Evolutionary conservation across 2,797 vertebrate genomes (phyloP), one percentile per base, ranked within the genome.

Genomic region (Arrhamphus sclerolepis): DNA sequence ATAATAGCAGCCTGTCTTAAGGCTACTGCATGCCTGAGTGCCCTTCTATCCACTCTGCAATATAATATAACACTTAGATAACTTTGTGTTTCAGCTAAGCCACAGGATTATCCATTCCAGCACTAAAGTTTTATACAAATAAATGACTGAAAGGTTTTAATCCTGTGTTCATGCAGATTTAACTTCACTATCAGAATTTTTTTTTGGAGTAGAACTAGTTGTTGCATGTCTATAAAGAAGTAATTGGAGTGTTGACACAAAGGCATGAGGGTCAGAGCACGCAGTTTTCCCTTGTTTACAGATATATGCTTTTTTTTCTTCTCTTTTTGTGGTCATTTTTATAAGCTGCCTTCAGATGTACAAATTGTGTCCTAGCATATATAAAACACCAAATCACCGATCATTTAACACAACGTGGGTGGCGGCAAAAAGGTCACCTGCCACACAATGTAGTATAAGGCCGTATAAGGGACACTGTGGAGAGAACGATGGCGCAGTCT

Each of bases 391-490:
- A n/a, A n/a, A n/a, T n/a, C n/a, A n/a, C n/a, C n/a, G n/a, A n/a
- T n/a, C n/a, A 62, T 77, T 56, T 56, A 56, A 65, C 66, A 82
- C 70, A 72, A 72, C 19, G 13, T n/a, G 4, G 34, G 13, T 19
- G 38, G 40, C 49, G 58, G 68, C 75, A 77, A 70, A 31, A n/a
- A 38, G 68, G 63, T 5, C 9, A 60, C 66, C 39, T 7, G 43
- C 38, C 31, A 1, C 40, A 51, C 38, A 44, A 17, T 55, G 26
- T 46, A 56, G 65, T 26, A 26, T n/a, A 2, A 11, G 31, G 9
- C 54, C 57, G 57, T 69, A 76, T 75, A 73, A 85, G 86, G 80
- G 74, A 79, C 79, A 72, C 21, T 56, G 65, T 80, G 65, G 76
- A 77, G 75, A 81, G 66, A 84, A 73, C 66, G 56, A 62, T 72